Percentiles rank a stretch among this genome's conserved stretches.
These are phyloP conservation scores for Drosophila phalerata DNA, from an alignment of 2,888 invertebrate genomes.

Conservation along the genomic window DNA sequence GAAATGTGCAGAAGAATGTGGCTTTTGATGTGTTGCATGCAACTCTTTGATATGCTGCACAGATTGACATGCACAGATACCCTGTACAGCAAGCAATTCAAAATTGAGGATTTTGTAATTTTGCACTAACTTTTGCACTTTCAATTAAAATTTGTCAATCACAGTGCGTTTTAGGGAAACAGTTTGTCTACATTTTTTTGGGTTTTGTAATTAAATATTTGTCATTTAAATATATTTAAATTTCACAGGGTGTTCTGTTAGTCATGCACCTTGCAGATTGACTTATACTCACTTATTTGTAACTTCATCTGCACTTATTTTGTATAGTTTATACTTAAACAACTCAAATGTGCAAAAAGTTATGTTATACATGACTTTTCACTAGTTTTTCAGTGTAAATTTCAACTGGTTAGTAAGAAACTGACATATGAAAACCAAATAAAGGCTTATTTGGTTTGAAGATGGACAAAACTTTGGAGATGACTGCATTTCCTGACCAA, in stretches of 20 bases:
- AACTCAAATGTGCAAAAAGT: background rate
- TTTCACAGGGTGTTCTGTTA: background rate
- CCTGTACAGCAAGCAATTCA: constrained; percentile 1
- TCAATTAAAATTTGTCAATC: background rate
- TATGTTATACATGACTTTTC: background rate
- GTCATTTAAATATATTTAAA: too few species aligned
- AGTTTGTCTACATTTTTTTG: too few species aligned
- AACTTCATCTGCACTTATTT: background rate
- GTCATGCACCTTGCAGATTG: background rate
- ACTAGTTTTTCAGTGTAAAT: background rate
- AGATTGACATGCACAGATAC: constrained; percentile 10
- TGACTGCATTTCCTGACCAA: constrained; percentile 27
- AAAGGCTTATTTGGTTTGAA: background rate
- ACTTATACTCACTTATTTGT: background rate
- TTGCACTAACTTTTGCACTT: background rate
- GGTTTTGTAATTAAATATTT: too few species aligned
- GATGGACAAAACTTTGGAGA: constrained; percentile 3
- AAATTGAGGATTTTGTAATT: background rate
- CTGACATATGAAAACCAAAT: background rate
- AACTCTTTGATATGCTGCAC: constrained; percentile 4
- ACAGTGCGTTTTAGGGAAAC: too few species aligned
- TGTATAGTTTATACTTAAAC: background rate
- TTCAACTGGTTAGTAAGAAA: background rate
- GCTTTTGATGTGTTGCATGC: constrained; percentile 42
- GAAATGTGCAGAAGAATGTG: constrained; percentile 28